A percentile compares a stretch with the other conserved stretches of the same genome.
Conservation (phyloP, 2,113 vertebrate genomes). For the Lepus europaeus region DNA sequence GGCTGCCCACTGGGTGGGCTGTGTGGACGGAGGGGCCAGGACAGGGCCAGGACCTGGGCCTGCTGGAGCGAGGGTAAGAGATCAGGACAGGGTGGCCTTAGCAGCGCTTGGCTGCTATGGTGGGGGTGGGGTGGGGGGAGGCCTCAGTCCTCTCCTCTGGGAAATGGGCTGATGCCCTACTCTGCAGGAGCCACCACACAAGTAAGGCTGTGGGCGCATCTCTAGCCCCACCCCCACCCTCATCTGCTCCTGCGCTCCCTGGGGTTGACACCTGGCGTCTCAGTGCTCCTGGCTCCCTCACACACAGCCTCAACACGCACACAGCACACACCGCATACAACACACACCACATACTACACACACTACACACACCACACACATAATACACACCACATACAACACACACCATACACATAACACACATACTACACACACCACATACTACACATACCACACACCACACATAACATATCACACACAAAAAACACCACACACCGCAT, state of each 20-base stretch:
- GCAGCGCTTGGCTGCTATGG: background rate
- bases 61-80: background rate
- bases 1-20: rapidly evolving
- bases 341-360: background rate
- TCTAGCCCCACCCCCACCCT: too few relatives aligned
- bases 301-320: too few relatives aligned
- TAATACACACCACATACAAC: too few relatives aligned
- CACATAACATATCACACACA: background rate
- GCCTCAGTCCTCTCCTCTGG: background rate
- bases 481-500: background rate
- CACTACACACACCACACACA: background rate
- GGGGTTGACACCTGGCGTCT: background rate
- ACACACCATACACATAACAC: background rate
- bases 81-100: background rate
- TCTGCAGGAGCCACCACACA: rapidly evolving
- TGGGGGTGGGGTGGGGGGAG: background rate
- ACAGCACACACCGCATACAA: too few relatives aligned
- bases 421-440: too few relatives aligned
- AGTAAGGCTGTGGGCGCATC: background rate
- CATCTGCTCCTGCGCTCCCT: background rate
- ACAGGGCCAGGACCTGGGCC: background rate
- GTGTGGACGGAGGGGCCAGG: background rate
- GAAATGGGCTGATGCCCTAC: background rate
- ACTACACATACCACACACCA: too few relatives aligned
- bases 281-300: too few relatives aligned